Evolutionary conservation across 2,888 invertebrate species (phyloP), one percentile per base, ranked within the genome.

Genomic region (Hoplodrina blanda): DNA sequence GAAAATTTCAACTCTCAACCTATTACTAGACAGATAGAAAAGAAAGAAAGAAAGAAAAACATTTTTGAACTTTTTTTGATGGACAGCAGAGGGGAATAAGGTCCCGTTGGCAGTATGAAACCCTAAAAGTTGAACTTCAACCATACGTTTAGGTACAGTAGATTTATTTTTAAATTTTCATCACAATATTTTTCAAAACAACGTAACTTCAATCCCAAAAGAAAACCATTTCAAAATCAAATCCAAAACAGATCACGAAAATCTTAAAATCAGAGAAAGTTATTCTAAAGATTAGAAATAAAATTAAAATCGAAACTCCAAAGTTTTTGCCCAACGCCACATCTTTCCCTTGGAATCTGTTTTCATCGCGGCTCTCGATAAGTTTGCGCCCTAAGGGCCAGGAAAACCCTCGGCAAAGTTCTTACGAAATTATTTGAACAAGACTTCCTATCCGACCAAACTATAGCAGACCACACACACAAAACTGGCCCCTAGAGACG

Each of bases 371-470:
- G 85, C 87, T 90, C 89, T 90, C 88, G 90, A 92, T 91, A 93
- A 94, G 89, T 93, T 94, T 89, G 78, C 90, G 85, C 92, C 93
- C 91, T 88, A 73, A 84, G 91, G 92, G 89, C 88, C 78, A 85
- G 78, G 84, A 89, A 91, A 93, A 90, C 91, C 93, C 92, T 90
- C 89, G 88, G 89, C 89, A 90, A 94, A 93, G 91, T 94, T 93
- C 91, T 92, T 92, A 91, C 92, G 81, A 94, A 93, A 94, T 95
- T 94, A 94, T 95, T 94, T 93, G 92, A 92, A 92, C 93, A 92
- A 91, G 91, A 80, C 80, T 83, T 78, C 69, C 74, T 63, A 81
- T 69, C 63, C 84, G 61, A 71, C 80, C 76, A 71, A 84, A 84
- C 79, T 84, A 82, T 80, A 84, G 81, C 73, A 84, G 60, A 76